Base-by-base conservation (phyloP, 2,113 vertebrate species). In the Coptodon rendalli region DNA sequence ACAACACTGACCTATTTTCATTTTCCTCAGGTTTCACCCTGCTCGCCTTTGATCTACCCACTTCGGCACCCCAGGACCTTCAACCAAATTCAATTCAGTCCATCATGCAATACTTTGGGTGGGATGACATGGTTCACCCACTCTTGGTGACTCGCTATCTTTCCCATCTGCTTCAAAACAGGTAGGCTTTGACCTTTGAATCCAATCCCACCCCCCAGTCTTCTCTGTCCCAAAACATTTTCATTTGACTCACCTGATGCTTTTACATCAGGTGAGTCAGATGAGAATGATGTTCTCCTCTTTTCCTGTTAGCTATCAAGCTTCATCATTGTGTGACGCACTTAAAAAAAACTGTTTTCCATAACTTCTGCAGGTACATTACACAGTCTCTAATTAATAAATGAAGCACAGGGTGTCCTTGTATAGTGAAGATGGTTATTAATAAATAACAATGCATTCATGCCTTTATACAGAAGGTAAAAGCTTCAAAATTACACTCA, bases 101-200 rank as follows among this genome's bases (percentile, higher is more conserved):
- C 86, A 97, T 98, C 94, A 97, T 99, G 96, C 97, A 98, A 2
- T 95, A 96, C 83, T 99, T 99, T 85, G 98, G 97, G 89, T 99
- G 98, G 98, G 98, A 99, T 90, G 98, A 99, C 89, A 98, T 98
- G 97, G 96, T 99, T 87, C 96, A 97, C 76, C 97, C 98, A 22
- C 95, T 97, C 50, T 95, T 99, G 61, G 97, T 98, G 52, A 97
- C 98, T 81, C 97, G 98, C 94, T 99, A 98, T 81, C 97, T 99
- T 85, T 97, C 96, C 87, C 97, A 99, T 89, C 93, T 99, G 57
- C 97, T 99, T 76, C 97, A 98, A 91, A 99, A 98, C 95, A 97
- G 98, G 99, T 99, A 88, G 43, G 24, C 6, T 81, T 80, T 6
- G 17, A 22, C 7, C 84, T 14, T 68, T 68, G 19, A 38, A 38